Conservation (phyloP, 2,888 invertebrate species). For the Hyppa rectilinea region DNA sequence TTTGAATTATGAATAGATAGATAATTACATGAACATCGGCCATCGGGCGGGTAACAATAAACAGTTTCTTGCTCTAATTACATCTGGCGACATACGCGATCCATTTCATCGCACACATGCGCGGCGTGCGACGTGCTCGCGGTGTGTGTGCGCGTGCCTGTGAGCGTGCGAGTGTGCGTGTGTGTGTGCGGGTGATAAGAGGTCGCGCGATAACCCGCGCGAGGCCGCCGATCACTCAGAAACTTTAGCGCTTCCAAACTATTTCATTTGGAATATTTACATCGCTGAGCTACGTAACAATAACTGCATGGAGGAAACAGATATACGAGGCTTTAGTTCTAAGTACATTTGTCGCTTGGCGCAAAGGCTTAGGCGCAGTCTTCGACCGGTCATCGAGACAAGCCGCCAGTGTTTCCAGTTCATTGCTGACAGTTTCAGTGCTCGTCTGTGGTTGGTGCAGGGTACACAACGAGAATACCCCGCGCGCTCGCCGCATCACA, state of each 20-base stretch:
- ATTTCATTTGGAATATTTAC: slow-evolving; percentile 27
- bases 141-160: not conserved
- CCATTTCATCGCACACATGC: slow-evolving; percentile 69
- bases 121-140: slow-evolving; percentile 16
- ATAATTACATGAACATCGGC: slow-evolving; percentile 52
- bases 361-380: not conserved
- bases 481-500: slow-evolving; percentile 25
- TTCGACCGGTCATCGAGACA: not conserved
- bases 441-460: not conserved
- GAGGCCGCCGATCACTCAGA: slow-evolving; percentile 58
- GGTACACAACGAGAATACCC: not conserved
- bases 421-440: not conserved
- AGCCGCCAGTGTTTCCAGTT: not conserved
- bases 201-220: slow-evolving; percentile 81
- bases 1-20: slow-evolving; percentile 14
- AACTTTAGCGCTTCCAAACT: slow-evolving; percentile 41
- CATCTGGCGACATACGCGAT: slow-evolving; percentile 77
- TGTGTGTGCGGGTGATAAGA: slow-evolving; percentile 76
- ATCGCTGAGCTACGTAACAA: not conserved
- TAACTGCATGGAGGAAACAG: not conserved
- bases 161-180: slow-evolving; percentile 31
- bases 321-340: not conserved
- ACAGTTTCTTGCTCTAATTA: slow-evolving; percentile 80
- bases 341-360: not conserved
- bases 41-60: slow-evolving; percentile 67